Base-by-base conservation (phyloP, 2,113 vertebrate species). In the Sinosuthora webbiana region DNA sequence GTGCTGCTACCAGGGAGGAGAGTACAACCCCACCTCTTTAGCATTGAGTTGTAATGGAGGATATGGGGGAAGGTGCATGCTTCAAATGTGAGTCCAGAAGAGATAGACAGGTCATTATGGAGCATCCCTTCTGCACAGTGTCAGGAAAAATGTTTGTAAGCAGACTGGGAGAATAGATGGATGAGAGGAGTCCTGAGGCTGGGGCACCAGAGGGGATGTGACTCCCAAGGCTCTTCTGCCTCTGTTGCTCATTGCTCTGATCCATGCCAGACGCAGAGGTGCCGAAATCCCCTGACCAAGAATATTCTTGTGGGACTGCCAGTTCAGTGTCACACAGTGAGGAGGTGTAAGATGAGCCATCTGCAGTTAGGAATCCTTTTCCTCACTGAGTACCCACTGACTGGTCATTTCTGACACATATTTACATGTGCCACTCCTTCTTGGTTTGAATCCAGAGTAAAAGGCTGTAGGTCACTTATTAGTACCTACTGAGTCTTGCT, bases 251-350 rank as follows among this genome's bases (percentile, higher is more conserved):
- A 0, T 49, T 57, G 41, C 77, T 82, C 69, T 35, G 14, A 30
- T 35, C 27, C 7, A 30, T 44, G 23, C 6, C 7, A 13, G 45
- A 19, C 0, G 0, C 12, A 8, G 60, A 80, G 14, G 11, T 74
- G 49, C 24, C 0, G 0, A 83, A 83, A 92, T 67, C 21, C 31
- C n/a, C 42, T 44, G 25, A 53, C 13, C 0, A 0, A n/a, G 10
- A 45, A 20, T 7, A 20, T 27, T 77, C 50, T 80, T 1, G 0
- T 57, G 50, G 35, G 15, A 45, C 17, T 80, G 27, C 39, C 8
- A 4, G 19, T 69, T 88, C 3, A 3, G 68, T 37, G 21, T 55
- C 14, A 1, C 24, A 44, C 10, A 25, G 22, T 4, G 31, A 94
- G 52, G 23, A 85, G 22, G 21, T 55, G 21, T 33, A 31, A 68